Evolutionary conservation across 1,140 invertebrate genomes (phyloP).

Genomic region (Eumaeus atala): DNA sequence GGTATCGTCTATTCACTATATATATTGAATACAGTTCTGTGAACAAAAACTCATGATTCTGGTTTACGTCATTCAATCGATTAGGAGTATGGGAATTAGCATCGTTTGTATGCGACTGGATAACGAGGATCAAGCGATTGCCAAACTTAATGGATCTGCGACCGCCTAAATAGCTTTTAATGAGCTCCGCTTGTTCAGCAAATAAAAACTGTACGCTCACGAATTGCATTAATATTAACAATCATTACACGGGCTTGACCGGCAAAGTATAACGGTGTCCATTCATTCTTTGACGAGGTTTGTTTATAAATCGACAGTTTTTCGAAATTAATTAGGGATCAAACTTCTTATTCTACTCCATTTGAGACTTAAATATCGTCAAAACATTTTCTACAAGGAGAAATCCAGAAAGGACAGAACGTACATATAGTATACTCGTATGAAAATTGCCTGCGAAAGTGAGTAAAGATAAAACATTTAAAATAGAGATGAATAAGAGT

Average conservation of each 20-base stretch:
- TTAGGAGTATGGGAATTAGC: neutral
- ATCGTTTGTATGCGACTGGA: neutral
- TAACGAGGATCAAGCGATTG: neutral
- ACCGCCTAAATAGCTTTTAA: constrained; percentile 43
- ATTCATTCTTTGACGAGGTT: constrained; percentile 28
- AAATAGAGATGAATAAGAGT: too few species aligned
- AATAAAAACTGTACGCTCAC: constrained; percentile 44
- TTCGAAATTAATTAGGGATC: neutral
- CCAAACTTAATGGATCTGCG: constrained; percentile 46
- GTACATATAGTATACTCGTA: too few species aligned
- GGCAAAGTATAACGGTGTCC: constrained; percentile 37
- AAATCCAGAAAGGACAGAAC: too few species aligned
- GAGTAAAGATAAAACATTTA: too few species aligned
- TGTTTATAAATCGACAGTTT: constrained; percentile 7
- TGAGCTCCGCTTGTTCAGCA: constrained; percentile 31
- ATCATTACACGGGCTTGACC: constrained; percentile 42
- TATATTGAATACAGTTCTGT: too few species aligned
- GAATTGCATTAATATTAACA: constrained; percentile 46
- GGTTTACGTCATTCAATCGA: neutral
- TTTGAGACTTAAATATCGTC: constrained; percentile 32
- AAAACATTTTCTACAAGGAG: constrained; percentile 17
- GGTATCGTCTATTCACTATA: too few species aligned
- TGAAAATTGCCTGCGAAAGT: too few species aligned
- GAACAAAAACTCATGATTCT: neutral
- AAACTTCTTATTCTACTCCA: too few species aligned